phyloP scores from a whole-genome alignment of 2,113 vertebrate genomes.

The Lophius piscatorius region DNA sequence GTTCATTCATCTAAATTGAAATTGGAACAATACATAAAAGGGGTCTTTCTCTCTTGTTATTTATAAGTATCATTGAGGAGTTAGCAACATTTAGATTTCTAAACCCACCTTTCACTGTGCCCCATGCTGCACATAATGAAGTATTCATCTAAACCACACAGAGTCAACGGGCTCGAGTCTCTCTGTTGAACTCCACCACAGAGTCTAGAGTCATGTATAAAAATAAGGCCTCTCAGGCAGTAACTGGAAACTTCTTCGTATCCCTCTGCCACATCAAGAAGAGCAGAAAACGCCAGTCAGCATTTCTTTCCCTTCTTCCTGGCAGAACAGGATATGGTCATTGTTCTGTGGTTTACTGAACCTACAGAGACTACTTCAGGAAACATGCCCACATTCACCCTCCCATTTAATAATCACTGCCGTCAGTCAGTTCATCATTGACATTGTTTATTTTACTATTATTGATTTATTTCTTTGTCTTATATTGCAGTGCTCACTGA shows the following conservation, averaged over 20 bases:
- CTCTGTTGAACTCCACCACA: constrained; percentile 51
- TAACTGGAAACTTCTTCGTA: constrained; percentile 64
- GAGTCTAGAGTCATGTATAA: constrained; percentile 55
- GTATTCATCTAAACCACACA: constrained; percentile 77
- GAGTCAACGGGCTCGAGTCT: constrained; percentile 56
- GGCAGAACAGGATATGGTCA: constrained; percentile 64
- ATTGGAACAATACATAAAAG: constrained; percentile 4
- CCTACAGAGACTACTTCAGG: constrained; percentile 38
- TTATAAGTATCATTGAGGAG: not conserved
- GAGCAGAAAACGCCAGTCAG: constrained; percentile 65
- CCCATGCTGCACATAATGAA: constrained; percentile 77
- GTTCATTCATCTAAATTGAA: constrained; percentile 23
- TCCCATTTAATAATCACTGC: constrained; percentile 16
- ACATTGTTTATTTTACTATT: constrained; percentile 37
- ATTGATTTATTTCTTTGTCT: constrained; percentile 5
- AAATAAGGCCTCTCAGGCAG: constrained; percentile 59
- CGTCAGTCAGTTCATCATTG: no score
- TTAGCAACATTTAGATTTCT: constrained; percentile 17
- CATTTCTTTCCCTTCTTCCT: constrained; percentile 55
- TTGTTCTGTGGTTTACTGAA: constrained; percentile 67
- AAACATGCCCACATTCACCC: constrained; percentile 43
- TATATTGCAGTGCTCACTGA: constrained; percentile 89
- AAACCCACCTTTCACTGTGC: constrained; percentile 71
- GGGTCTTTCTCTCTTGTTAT: constrained; percentile 4
- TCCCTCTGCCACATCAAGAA: constrained; percentile 71